A percentile compares a stretch with the other conserved stretches of the same genome.
Conservation (phyloP, 1,140 invertebrate species). For the Lepidurus apus region DNA sequence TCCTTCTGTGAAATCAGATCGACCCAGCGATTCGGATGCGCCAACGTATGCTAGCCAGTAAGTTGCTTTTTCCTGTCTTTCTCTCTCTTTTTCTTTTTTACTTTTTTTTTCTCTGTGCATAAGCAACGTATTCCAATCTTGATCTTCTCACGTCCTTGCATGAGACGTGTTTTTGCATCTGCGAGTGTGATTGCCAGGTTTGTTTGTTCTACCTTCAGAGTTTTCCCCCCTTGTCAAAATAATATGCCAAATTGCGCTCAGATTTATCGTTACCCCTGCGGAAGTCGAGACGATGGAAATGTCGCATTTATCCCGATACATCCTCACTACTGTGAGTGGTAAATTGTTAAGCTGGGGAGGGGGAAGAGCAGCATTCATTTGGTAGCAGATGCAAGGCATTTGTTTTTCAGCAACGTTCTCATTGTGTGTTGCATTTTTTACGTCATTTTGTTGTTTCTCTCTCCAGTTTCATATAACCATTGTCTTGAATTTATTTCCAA, state of each 20-base stretch:
- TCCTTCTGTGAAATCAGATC: slow-evolving; percentile 30
- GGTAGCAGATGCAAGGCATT: neutral
- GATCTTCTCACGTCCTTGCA: neutral
- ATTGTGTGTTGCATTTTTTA: neutral
- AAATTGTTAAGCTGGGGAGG: neutral
- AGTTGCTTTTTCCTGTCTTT: slow-evolving; percentile 38
- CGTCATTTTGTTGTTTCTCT: neutral
- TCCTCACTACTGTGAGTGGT: neutral
- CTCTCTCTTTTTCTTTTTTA: neutral
- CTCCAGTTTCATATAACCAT: neutral
- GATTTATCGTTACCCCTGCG: neutral
- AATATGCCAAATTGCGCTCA: neutral
- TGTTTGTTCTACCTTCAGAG: neutral
- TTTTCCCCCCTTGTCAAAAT: neutral
- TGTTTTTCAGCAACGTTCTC: neutral
- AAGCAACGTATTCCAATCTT: neutral
- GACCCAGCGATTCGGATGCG: slow-evolving; percentile 48
- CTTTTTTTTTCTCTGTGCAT: neutral
- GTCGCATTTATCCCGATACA: neutral
- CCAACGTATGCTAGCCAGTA: slow-evolving; percentile 66
- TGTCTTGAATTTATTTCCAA: neutral
- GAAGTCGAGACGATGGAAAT: neutral
- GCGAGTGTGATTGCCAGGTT: neutral
- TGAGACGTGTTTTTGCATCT: neutral
- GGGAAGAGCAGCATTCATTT: neutral